Base-by-base conservation (phyloP, 2,113 vertebrate species). In the Antennarius striatus region DNA sequence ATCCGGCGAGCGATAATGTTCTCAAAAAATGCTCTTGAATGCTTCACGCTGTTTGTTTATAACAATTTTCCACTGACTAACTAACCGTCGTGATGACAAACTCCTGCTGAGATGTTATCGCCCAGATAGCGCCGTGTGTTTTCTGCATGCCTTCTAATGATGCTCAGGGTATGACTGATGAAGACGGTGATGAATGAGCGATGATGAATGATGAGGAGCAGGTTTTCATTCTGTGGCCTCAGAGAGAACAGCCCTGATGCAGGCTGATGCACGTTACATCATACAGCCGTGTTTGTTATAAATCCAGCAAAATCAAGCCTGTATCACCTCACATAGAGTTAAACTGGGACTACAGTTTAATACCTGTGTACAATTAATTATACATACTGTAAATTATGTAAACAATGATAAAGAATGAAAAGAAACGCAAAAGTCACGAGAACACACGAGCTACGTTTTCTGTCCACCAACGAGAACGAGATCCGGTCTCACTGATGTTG, bases 141-240 rank as follows among this genome's bases (percentile, higher is more conserved):
- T 77, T 60, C 69, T 60, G 67, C 64, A 67, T 71, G 72, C 22
- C 73, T 73, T 73, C 64, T 82, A 76, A 87, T 83, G 78, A 82
- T 68, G 82, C 70, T 88, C 83, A 75, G 79, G 86, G 79, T 71
- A 68, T 78, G 64, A 71, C 17, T 0, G 56, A 80, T 48, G 63
- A 60, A 52, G 73, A 48, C n/a, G 32, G 29, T 42, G 71, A 54
- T 56, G 68, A 79, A 61, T 59, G 68, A 53, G 17, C 48, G 56
- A 30, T 51, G 67, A 73, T 58, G 72, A 74, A 42, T 48, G 78
- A 80, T 47, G 55, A 71, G 57, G 62, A 54, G 49, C 54, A 62
- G 22, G 45, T 30, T 58, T 73, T 81, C 65, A 75, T 68, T 47
- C 9, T 63, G n/a, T 43, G 32, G 50, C 15, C 6, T 72, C 65